phyloP scores from a whole-genome alignment of 2,888 invertebrate genomes.

The Myathropa florea region DNA sequence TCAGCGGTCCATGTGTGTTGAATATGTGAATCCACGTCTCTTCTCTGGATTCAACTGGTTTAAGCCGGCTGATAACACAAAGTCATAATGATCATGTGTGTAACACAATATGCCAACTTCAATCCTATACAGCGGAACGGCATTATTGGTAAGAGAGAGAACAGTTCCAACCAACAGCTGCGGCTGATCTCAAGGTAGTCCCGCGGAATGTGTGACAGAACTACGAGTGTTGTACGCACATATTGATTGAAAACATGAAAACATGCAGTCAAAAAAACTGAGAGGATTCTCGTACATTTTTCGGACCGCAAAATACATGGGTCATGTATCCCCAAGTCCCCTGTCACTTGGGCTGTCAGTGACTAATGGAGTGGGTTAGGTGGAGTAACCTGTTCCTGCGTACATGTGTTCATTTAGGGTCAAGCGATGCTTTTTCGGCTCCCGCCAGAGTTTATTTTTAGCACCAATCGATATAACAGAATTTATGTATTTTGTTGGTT shows the following conservation, averaged over 20 bases:
- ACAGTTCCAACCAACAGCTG: slow-evolving; percentile 30
- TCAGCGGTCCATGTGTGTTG: slow-evolving; percentile 12
- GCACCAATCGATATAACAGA: slow-evolving; percentile 32
- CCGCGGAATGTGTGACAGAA: slow-evolving; percentile 17
- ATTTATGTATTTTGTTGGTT: background rate
- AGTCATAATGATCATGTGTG: slow-evolving; percentile 52
- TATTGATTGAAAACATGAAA: background rate
- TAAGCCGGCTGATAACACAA: slow-evolving; percentile 66
- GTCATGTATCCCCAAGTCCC: slow-evolving; percentile 31
- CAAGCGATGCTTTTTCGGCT: slow-evolving; percentile 53
- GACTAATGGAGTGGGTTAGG: slow-evolving; percentile 62
- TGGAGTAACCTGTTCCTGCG: slow-evolving; percentile 60
- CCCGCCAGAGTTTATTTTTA: slow-evolving; percentile 53
- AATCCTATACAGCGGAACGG: slow-evolving; percentile 60
- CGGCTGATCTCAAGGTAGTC: slow-evolving; percentile 42
- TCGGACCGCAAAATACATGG: background rate
- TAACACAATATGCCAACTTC: slow-evolving; percentile 54
- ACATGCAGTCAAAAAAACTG: background rate
- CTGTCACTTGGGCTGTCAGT: background rate
- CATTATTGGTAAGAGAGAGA: slow-evolving; percentile 67
- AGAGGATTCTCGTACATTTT: background rate
- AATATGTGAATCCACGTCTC: slow-evolving; percentile 26
- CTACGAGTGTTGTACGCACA: slow-evolving; percentile 10
- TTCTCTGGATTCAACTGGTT: slow-evolving; percentile 68
- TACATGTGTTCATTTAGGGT: slow-evolving; percentile 56